Conservation (phyloP, 2,113 vertebrate genomes). For the Lethenteron camtschaticum region DNA sequence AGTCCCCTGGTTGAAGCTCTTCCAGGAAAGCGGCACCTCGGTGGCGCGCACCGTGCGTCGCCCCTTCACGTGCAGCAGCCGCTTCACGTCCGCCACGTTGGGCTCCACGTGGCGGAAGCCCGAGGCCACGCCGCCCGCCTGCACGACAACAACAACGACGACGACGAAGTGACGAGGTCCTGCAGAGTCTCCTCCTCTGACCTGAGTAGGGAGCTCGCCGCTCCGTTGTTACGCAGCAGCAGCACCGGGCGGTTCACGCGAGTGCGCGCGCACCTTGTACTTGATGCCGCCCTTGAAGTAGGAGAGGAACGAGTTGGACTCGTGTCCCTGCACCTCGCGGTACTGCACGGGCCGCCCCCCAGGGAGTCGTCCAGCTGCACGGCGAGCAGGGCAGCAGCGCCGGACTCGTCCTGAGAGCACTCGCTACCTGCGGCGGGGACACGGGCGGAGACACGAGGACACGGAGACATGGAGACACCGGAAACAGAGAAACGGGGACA, state of each 20-base stretch:
- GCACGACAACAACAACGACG: neutral
- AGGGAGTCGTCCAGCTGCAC: slow-evolving; percentile 51
- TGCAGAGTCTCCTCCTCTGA: too few relatives aligned
- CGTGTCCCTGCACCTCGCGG: slow-evolving; percentile 48
- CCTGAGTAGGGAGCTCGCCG: too few relatives aligned
- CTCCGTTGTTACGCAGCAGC: too few relatives aligned
- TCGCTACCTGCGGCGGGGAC: slow-evolving; percentile 30
- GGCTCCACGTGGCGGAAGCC: slow-evolving; percentile 86
- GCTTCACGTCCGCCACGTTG: slow-evolving; percentile 63
- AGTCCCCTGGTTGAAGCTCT: slow-evolving; percentile 86
- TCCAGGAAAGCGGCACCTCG: slow-evolving; percentile 71
- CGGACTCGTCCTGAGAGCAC: slow-evolving; percentile 46
- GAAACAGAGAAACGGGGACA: neutral
- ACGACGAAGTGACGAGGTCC: too few relatives aligned
- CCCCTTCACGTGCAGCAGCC: slow-evolving; percentile 76
- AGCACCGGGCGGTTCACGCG: too few relatives aligned
- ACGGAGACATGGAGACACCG: neutral
- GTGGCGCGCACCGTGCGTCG: slow-evolving; percentile 41
- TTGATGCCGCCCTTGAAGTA: slow-evolving; percentile 54
- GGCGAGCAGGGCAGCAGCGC: slow-evolving; percentile 47
- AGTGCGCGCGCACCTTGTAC: slow-evolving; percentile 37
- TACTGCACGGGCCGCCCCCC: slow-evolving; percentile 49
- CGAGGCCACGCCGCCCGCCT: slow-evolving; percentile 86
- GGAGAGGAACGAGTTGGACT: slow-evolving; percentile 45
- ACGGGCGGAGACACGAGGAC: neutral